Percentiles rank a stretch among this genome's conserved stretches.
phyloP scores from a whole-genome alignment of 2,113 vertebrate genomes.

The Taurulus bubalis region DNA sequence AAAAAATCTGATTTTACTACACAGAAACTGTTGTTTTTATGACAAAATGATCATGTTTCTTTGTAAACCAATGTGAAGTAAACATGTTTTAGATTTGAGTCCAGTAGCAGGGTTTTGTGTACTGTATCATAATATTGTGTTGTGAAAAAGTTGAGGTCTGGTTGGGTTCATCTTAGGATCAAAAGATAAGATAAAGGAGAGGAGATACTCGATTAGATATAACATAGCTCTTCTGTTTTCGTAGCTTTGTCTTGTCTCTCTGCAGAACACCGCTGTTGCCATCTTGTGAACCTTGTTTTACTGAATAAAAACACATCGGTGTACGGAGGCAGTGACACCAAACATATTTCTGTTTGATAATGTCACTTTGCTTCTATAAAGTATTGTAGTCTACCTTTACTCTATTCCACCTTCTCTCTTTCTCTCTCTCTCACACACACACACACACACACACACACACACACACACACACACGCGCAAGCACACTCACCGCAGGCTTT shows the following conservation, averaged over 20 bases:
- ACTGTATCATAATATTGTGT: neutral
- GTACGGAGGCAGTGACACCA: slow-evolving; percentile 47
- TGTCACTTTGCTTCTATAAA: slow-evolving; percentile 69
- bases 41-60: neutral
- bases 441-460: slow-evolving; percentile 39
- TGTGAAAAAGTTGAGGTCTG: slow-evolving; percentile 15
- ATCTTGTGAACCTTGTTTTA: slow-evolving; percentile 28
- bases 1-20: neutral
- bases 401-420: slow-evolving; percentile 26
- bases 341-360: slow-evolving; percentile 71
- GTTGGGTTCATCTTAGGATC: slow-evolving; percentile 26
- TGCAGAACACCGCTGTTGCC: slow-evolving; percentile 10
- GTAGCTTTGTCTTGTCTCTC: neutral
- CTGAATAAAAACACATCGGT: slow-evolving; percentile 61
- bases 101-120: neutral
- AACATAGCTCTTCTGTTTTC: slow-evolving; percentile 26
- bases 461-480: slow-evolving; percentile 21
- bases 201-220: slow-evolving; percentile 22
- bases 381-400: slow-evolving; percentile 67
- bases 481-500: slow-evolving; percentile 72
- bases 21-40: neutral
- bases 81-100: neutral
- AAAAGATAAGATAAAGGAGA: slow-evolving; percentile 17
- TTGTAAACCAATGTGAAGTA: neutral
- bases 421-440: slow-evolving; percentile 10